Evolutionary conservation across 2,888 invertebrate genomes (phyloP), one percentile per base, ranked within the genome.

Genomic region (Chalcis sispes): DNA sequence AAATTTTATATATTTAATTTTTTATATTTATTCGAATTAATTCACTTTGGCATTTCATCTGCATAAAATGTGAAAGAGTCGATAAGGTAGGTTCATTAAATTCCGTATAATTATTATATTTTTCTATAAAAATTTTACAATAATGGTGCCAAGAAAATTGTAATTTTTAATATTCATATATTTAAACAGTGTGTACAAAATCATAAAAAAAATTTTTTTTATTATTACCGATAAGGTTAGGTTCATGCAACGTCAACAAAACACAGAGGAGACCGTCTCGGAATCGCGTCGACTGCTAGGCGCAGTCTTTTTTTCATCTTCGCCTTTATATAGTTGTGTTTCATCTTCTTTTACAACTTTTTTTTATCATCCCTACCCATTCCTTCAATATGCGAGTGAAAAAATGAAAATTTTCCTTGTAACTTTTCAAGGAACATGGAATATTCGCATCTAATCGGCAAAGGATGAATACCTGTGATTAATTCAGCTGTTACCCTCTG

Each of bases 231-330:
- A 72, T 50, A 29, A 71, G 69, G 72, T 72, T 72, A 77, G 48
- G 59, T 65, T 58, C 13, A 23, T 72, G 77, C 77, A 77, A 77
- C 77, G 77, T 77, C 77, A 77, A 77, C 77, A 77, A 72, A 58
- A 64, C 52, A 27, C n/a, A 27, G 2, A 56, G 32, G 23, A 72
- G 54, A 13, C 25, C 29, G 36, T 42, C 7, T 23, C 46, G 40
- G 7, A 25, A 27, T 69, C 29, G 72, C 62, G 77, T 77, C 77
- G 77, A 77, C 77, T 77, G 77, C 77, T 77, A 77, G 62, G 7
- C 20, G 8, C 15, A 61, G 5, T 2, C 27, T 5, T 58, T 29
- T 54, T n/a, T 18, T 46, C 36, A 2, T 72, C 29, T 1, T 46
- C 27, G 36, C 40, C 29, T 1, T 46, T 20, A 25, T 27, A 25